These are phyloP conservation scores for Chydorus sphaericus DNA, from an alignment of 2,888 invertebrate species.

Conservation along the genomic window DNA sequence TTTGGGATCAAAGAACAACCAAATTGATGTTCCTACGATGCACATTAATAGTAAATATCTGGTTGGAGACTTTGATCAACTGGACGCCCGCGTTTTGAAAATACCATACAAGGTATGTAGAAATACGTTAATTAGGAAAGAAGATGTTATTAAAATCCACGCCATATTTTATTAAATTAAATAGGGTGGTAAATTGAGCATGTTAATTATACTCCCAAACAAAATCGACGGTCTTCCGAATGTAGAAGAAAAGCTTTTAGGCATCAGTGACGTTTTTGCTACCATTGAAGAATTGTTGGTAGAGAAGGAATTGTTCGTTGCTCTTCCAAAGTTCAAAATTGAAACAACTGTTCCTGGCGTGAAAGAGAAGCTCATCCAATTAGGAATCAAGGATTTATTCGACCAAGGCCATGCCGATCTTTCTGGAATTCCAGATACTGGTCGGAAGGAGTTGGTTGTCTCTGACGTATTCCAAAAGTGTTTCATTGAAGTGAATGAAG, in stretches of 20 bases:
- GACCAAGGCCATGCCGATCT: conserved; percentile 41
- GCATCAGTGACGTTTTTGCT: conserved; percentile 29
- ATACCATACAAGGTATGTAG: conserved; percentile 55
- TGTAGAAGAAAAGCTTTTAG: conserved; percentile 43
- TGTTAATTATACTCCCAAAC: conserved; percentile 61
- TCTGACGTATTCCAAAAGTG: conserved; percentile 66
- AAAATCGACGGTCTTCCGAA: conserved; percentile 44
- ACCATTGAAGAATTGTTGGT: too few relatives aligned
- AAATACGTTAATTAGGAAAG: too few relatives aligned
- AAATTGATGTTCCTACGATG: conserved; percentile 55
- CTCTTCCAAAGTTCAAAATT: conserved; percentile 64
- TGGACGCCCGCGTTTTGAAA: conserved; percentile 50
- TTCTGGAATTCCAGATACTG: conserved; percentile 44
- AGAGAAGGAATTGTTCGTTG: conserved; percentile 52
- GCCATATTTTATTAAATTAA: too few relatives aligned
- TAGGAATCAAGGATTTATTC: conserved; percentile 57
- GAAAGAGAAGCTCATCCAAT: conserved; percentile 35
- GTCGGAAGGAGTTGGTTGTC: conserved; percentile 38
- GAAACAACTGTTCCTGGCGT: conserved; percentile 56
- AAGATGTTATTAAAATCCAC: too few relatives aligned
- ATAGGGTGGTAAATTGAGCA: conserved; percentile 47
- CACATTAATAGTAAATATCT: conserved; percentile 47
- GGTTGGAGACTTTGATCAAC: conserved; percentile 39
- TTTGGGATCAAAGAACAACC: conserved; percentile 26
- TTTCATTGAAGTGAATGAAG: conserved; percentile 71